Percentiles rank a stretch among this genome's conserved stretches.
Conservation (phyloP, 1,140 invertebrate species). For the Octopus bimaculoides region DNA sequence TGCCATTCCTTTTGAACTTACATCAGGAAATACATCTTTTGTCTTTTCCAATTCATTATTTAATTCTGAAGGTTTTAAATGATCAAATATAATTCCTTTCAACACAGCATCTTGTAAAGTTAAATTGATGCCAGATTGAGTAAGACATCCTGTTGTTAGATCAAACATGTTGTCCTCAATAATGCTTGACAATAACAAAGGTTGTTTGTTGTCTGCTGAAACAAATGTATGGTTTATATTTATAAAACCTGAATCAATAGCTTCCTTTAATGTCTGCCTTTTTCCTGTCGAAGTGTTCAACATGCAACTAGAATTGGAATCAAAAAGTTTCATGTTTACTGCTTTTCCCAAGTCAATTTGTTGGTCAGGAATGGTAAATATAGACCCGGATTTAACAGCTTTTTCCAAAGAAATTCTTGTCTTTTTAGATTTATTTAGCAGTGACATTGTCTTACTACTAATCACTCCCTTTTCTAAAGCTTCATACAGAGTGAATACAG, state of each 20-base stretch:
- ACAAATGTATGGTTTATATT: conserved; percentile 64
- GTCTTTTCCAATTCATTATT: too few relatives aligned
- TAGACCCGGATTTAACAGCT: conserved; percentile 73
- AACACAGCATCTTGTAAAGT: neutral
- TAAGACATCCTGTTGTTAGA: conserved; percentile 10
- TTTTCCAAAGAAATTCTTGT: conserved; percentile 76
- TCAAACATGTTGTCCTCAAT: conserved; percentile 39
- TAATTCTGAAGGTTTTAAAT: neutral
- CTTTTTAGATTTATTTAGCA: conserved; percentile 67
- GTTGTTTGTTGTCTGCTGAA: neutral
- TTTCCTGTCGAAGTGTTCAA: conserved; percentile 76
- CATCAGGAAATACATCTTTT: neutral
- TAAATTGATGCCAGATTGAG: neutral
- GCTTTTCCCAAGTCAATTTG: conserved; percentile 46
- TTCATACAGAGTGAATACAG: conserved; percentile 71
- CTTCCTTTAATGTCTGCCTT: conserved; percentile 62
- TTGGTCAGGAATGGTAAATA: conserved; percentile 75
- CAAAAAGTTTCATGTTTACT: conserved; percentile 71
- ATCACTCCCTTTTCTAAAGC: conserved; percentile 84
- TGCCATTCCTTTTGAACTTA: neutral
- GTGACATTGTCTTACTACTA: conserved; percentile 78
- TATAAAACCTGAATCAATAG: conserved; percentile 75
- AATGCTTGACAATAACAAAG: conserved; percentile 31
- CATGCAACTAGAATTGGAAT: conserved; percentile 77
- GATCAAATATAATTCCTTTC: conserved; percentile 8